phyloP scores from a whole-genome alignment of 2,888 invertebrate genomes.

The Drepana falcataria region DNA sequence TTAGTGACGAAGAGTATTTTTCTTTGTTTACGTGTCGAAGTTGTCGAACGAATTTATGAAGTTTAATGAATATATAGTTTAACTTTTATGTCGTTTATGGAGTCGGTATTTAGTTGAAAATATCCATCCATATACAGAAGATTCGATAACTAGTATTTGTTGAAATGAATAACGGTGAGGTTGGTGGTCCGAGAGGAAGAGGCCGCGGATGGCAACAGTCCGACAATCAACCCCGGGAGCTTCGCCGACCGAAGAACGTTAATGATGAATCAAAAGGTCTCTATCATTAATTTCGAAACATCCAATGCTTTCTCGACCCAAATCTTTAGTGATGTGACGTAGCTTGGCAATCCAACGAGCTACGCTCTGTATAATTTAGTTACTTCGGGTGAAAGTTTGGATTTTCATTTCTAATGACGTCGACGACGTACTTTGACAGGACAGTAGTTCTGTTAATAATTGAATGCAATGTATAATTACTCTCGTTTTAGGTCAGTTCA shows the following conservation, averaged over 20 bases:
- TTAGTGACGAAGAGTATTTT: conserved; percentile 52
- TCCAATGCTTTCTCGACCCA: conserved; percentile 35
- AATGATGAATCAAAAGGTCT: conserved; percentile 61
- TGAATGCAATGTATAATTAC: conserved; percentile 22
- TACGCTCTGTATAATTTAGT: conserved; percentile 52
- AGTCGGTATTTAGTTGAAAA: conserved; percentile 36
- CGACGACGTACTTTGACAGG: conserved; percentile 47
- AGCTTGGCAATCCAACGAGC: conserved; percentile 37
- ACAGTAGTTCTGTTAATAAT: conserved; percentile 32
- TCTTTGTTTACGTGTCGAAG: conserved; percentile 77
- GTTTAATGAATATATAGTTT: conserved; percentile 17
- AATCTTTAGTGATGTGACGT: conserved; percentile 39
- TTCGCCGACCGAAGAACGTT: conserved; percentile 61
- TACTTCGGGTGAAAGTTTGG: conserved; percentile 70
- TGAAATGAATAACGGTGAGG: conserved; percentile 77
- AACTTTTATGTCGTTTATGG: conserved; percentile 48
- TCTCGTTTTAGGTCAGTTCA: conserved; percentile 26
- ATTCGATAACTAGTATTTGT: conserved; percentile 31
- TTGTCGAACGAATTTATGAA: conserved; percentile 28
- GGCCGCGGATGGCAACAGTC: conserved; percentile 73
- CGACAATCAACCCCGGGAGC: conserved; percentile 67
- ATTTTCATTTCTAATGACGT: conserved; percentile 73
- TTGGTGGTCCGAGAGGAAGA: conserved; percentile 70
- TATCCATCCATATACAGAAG: conserved; percentile 25
- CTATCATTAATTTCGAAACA: conserved; percentile 15